Percentiles rank a stretch among this genome's conserved stretches.
These are phyloP conservation scores for Halichoerus grypus DNA, from an alignment of 2,113 vertebrate genomes.

Conservation along the genomic window DNA sequence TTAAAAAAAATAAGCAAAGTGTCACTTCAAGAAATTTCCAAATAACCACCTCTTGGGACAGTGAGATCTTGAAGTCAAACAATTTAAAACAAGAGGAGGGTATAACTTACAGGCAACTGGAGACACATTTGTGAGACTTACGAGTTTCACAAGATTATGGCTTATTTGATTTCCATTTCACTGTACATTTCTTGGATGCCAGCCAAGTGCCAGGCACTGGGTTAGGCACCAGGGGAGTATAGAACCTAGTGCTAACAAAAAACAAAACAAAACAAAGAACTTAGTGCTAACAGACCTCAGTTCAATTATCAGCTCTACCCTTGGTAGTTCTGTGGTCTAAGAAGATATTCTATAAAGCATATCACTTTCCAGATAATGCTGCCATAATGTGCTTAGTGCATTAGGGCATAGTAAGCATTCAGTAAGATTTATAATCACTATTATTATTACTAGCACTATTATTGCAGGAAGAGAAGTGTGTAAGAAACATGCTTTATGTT, in stretches of 20 bases:
- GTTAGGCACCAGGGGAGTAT: neutral
- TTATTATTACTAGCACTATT: neutral
- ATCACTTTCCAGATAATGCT: neutral
- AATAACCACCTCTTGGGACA: neutral
- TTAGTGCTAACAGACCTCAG: neutral
- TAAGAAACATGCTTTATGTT: neutral
- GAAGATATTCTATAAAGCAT: neutral
- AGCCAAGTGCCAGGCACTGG: neutral
- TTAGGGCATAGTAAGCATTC: neutral
- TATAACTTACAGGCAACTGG: neutral
- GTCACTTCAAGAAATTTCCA: conserved; percentile 9
- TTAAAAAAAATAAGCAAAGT: neutral
- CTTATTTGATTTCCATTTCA: neutral
- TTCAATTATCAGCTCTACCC: neutral
- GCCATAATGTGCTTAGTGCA: neutral
- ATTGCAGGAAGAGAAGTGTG: neutral
- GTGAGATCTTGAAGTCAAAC: neutral
- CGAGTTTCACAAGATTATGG: neutral
- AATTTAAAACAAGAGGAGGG: neutral
- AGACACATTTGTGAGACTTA: neutral
- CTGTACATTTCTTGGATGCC: neutral
- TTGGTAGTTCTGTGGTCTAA: neutral
- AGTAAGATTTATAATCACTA: neutral
- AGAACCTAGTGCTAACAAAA: neutral
- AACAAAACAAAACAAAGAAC: neutral